Percentiles rank a stretch among this genome's conserved stretches.
These are phyloP conservation scores for Spilosoma lubricipeda DNA, from an alignment of 2,888 invertebrate genomes.

Conservation along the genomic window DNA sequence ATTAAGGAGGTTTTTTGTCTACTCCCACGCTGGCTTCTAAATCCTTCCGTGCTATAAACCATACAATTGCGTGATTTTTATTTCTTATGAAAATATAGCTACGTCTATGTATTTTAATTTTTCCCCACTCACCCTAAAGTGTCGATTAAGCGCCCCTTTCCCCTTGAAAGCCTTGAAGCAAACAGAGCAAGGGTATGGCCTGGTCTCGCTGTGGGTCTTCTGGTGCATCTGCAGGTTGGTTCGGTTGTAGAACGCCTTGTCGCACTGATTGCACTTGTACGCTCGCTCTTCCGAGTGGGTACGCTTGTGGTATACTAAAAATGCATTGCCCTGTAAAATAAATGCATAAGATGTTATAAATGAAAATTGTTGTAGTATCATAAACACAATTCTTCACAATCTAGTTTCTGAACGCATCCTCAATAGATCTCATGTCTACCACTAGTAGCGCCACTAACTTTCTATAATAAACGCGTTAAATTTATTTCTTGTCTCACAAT, in stretches of 20 bases:
- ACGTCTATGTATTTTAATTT: not conserved
- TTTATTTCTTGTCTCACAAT: too few relatives aligned
- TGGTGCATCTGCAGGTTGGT: constrained; percentile 73
- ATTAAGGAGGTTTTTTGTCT: too few relatives aligned
- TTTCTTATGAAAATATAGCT: too few relatives aligned
- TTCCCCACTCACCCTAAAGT: constrained; percentile 60
- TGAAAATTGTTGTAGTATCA: too few relatives aligned
- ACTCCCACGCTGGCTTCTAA: too few relatives aligned
- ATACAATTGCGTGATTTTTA: too few relatives aligned
- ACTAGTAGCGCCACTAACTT: too few relatives aligned
- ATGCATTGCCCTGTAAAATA: constrained; percentile 68
- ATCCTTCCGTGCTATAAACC: too few relatives aligned
- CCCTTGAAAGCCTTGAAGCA: constrained; percentile 75
- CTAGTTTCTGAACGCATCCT: too few relatives aligned
- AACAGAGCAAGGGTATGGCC: constrained; percentile 61
- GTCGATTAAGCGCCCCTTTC: constrained; percentile 73
- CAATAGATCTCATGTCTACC: too few relatives aligned
- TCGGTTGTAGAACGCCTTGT: constrained; percentile 70
- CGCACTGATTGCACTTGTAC: constrained; percentile 62
- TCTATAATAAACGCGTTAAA: too few relatives aligned
- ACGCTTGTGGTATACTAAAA: constrained; percentile 76
- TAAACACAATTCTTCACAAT: too few relatives aligned
- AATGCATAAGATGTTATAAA: not conserved
- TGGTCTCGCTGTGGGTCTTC: constrained; percentile 64
- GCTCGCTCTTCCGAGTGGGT: constrained; percentile 69